Evolutionary conservation across 2,888 invertebrate species (phyloP).

Genomic region (Pheosia tremula): DNA sequence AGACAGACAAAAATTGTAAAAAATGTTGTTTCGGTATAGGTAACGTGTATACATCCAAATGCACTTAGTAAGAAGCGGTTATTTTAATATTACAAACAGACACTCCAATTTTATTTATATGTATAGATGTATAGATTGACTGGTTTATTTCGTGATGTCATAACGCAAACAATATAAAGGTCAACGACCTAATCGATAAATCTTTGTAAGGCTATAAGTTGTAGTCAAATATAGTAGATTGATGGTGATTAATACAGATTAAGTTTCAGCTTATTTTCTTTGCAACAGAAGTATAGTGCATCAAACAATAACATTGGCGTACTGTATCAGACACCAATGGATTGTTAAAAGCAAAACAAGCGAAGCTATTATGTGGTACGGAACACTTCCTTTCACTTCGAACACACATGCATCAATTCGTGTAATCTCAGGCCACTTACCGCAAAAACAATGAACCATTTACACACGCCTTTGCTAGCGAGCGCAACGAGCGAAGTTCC

Average conservation of each 20-base stretch:
- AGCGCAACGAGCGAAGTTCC: slow-evolving; percentile 7
- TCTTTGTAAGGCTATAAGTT: too few species aligned
- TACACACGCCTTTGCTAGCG: slow-evolving; percentile 52
- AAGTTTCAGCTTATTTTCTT: background rate
- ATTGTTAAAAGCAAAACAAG: slow-evolving; percentile 63
- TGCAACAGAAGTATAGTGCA: background rate
- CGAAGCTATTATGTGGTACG: slow-evolving; percentile 58
- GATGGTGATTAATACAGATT: background rate
- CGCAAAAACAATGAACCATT: slow-evolving; percentile 73
- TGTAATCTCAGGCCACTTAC: slow-evolving; percentile 70
- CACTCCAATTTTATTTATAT: too few species aligned
- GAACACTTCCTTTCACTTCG: slow-evolving; percentile 71
- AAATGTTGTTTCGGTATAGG: too few species aligned
- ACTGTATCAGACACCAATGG: slow-evolving; percentile 39
- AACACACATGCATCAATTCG: slow-evolving; percentile 67
- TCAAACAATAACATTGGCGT: background rate
- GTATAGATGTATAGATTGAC: too few species aligned
- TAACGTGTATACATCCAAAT: too few species aligned
- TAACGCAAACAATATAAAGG: too few species aligned
- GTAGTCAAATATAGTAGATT: too few species aligned
- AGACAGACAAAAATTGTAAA: too few species aligned
- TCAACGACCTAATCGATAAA: too few species aligned
- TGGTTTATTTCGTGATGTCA: too few species aligned
- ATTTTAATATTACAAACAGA: too few species aligned
- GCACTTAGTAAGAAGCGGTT: too few species aligned